Evolutionary conservation across 2,113 vertebrate genomes (phyloP), one percentile per base, ranked within the genome.

Genomic region (Eubucco bourcierii): DNA sequence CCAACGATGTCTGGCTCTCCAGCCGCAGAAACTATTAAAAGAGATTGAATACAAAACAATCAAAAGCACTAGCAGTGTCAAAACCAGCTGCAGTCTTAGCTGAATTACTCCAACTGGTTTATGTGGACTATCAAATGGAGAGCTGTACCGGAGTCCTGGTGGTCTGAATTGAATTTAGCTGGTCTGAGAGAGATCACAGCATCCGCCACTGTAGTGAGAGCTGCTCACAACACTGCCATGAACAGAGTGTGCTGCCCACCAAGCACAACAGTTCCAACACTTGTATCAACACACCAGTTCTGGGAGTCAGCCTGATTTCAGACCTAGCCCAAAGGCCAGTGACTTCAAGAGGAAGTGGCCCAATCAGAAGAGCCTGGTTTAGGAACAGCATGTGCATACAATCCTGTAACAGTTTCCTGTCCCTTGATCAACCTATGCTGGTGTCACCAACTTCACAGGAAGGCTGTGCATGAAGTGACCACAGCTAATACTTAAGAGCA

Each of bases 211-310:
- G 64, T 61, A 66, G 64, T 31, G 79, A 20, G 76, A 67, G 39
- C 13, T 64, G 47, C 89, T 85, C 47, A 12, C 14, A 19, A 19
- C 24, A 63, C 41, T 77, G 37, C 47, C 18, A 2, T 2, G 24
- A 11, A 13, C 63, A 9, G 18, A 73, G 64, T 19, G 3, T 12
- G 21, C 23, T 0, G 3, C 23, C 55, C 4, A 1, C 27, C 70
- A 14, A n/a, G 25, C 19, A 47, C 20, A 56, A 39, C 1, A 9
- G 44, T 73, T 39, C 41, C 68, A 17, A 5, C 12, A 19, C 53
- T 65, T 72, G 41, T n/a, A 67, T 18, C 50, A 58, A 13, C 31
- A 71, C 24, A 7, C 29, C 70, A 68, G 1, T 60, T 72, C 28
- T n/a, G 61, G 23, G 71, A 65, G 16, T 44, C 52, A 28, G 16